Evolutionary conservation across 2,888 invertebrate genomes (phyloP).

Genomic region (Pseudococcus jackbeardsleyi): DNA sequence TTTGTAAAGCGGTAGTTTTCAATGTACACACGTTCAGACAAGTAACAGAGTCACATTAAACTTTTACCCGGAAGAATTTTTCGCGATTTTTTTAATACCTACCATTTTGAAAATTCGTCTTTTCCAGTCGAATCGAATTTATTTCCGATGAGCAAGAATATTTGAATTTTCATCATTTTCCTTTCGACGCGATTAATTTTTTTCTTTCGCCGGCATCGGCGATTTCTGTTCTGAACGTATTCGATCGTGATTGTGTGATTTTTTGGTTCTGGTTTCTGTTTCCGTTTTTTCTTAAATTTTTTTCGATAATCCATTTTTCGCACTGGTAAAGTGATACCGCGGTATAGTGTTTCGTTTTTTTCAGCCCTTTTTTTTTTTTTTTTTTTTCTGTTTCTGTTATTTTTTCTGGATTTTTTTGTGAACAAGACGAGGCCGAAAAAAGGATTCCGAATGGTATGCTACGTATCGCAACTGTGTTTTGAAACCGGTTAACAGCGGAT

Average conservation of each 20-base stretch:
- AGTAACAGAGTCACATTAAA: conserved; percentile 21
- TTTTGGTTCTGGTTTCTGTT: neutral
- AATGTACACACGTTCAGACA: conserved; percentile 63
- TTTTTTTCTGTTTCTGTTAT: too few species aligned
- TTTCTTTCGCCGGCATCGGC: neutral
- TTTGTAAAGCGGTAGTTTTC: conserved; percentile 64
- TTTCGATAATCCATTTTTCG: too few species aligned
- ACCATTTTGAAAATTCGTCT: neutral
- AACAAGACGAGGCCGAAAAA: neutral
- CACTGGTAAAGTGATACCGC: neutral
- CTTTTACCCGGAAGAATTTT: conserved; percentile 50
- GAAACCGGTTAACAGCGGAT: conserved; percentile 61
- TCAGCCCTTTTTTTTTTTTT: neutral
- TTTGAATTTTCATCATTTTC: neutral
- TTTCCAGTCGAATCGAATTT: neutral
- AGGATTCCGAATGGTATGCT: conserved; percentile 39
- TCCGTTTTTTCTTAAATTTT: too few species aligned
- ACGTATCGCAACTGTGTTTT: conserved; percentile 35
- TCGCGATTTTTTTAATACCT: conserved; percentile 50
- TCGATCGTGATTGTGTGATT: conserved; percentile 34
- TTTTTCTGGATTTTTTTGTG: neutral
- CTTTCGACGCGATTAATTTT: neutral
- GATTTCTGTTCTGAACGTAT: too few species aligned
- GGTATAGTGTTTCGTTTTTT: neutral
- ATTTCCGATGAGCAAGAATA: neutral